Percentiles rank a stretch among this genome's conserved stretches.
Conservation (phyloP, 2,888 invertebrate genomes). For the Ectobius pallidus region DNA sequence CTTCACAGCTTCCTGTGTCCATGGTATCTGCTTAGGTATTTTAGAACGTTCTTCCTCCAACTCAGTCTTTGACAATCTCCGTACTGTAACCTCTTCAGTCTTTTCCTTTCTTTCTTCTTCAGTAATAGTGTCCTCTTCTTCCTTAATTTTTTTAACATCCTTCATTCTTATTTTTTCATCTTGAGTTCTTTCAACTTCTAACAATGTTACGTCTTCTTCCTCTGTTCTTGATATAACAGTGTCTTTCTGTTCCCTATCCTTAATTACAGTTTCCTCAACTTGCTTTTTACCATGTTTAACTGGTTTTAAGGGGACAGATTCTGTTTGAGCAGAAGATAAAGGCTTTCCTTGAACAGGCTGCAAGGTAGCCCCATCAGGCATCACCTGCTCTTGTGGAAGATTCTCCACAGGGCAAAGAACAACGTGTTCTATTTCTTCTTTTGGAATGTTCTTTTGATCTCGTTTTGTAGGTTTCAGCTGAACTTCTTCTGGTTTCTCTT, state of each 20-base stretch:
- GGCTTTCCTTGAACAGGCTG: constrained; percentile 50
- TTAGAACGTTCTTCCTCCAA: constrained; percentile 34
- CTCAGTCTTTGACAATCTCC: constrained; percentile 31
- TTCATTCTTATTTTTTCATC: constrained; percentile 34
- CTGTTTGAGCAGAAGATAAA: neutral
- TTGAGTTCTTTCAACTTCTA: constrained; percentile 44
- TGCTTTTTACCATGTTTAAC: constrained; percentile 36
- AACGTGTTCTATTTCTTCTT: constrained; percentile 37
- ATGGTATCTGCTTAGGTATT: constrained; percentile 21
- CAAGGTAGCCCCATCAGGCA: constrained; percentile 48
- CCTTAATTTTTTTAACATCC: constrained; percentile 14
- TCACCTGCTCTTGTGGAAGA: neutral
- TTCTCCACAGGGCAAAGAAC: constrained; percentile 25
- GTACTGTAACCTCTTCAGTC: constrained; percentile 18
- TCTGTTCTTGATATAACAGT: constrained; percentile 40
- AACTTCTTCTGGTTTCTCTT: constrained; percentile 56
- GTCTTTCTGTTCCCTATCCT: constrained; percentile 37
- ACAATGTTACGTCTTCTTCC: constrained; percentile 46
- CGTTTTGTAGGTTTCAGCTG: constrained; percentile 56
- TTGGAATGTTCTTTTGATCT: constrained; percentile 38
- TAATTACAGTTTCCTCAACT: neutral
- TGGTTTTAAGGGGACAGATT: neutral
- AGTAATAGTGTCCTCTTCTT: constrained; percentile 25
- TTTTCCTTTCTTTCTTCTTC: constrained; percentile 36
- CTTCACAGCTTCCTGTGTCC: constrained; percentile 37